Evolutionary conservation across 2,888 invertebrate genomes (phyloP).

Genomic region (Dendrolimus pini): DNA sequence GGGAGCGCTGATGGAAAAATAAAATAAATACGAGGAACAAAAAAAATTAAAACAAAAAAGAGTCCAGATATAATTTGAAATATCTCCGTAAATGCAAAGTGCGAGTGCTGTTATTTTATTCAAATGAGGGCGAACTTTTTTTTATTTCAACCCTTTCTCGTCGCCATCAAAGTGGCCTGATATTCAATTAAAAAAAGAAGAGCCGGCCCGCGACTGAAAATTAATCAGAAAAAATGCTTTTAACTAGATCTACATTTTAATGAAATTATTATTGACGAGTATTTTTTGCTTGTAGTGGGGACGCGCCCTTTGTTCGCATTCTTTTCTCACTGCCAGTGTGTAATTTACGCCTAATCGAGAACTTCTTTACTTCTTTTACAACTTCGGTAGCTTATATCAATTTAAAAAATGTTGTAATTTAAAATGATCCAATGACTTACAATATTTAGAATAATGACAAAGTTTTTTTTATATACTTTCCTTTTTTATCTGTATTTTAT

Average conservation of each 20-base stretch:
- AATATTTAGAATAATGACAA: no score
- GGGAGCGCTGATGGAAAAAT: constrained; percentile 73
- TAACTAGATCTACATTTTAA: constrained; percentile 78
- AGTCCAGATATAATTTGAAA: constrained; percentile 77
- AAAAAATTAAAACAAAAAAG: constrained; percentile 72
- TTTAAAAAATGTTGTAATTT: no score
- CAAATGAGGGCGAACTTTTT: constrained; percentile 75
- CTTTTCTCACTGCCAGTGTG: constrained; percentile 33
- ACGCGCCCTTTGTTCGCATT: constrained; percentile 54
- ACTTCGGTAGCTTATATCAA: no score
- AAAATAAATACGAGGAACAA: constrained; percentile 73
- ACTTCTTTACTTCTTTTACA: no score
- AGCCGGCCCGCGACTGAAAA: constrained; percentile 70
- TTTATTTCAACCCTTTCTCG: constrained; percentile 61
- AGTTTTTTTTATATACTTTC: no score
- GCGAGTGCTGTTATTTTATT: constrained; percentile 77
- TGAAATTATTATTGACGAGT: constrained; percentile 76
- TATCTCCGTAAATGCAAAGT: constrained; percentile 77
- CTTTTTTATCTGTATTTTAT: no score
- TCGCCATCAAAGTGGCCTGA: constrained; percentile 76
- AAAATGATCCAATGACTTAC: no score
- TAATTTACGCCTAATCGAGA: no score
- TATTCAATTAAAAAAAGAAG: constrained; percentile 77
- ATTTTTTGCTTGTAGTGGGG: constrained; percentile 58
- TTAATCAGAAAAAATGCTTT: constrained; percentile 78